Conservation (phyloP, 2,797 vertebrate genomes). For the Hephaestus fuliginosus region DNA sequence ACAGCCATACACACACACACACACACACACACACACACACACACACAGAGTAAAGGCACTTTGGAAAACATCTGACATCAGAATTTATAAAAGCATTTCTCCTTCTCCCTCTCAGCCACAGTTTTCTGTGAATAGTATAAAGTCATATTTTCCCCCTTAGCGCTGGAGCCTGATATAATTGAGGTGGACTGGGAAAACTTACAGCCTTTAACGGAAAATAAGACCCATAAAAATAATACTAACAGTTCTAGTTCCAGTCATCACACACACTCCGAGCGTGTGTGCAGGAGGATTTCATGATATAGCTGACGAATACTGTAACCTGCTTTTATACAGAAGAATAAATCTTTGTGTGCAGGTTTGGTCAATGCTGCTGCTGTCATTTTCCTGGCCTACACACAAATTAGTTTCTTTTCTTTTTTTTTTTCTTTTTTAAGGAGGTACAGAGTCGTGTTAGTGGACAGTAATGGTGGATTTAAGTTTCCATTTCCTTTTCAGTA, state of each 20-base stretch:
- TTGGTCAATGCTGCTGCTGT: slow-evolving; percentile 46
- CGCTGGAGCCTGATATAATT: slow-evolving; percentile 77
- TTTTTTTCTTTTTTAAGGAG: slow-evolving; percentile 11
- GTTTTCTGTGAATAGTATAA: slow-evolving; percentile 78
- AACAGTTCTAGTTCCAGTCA: slow-evolving; percentile 66
- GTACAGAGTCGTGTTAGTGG: slow-evolving; percentile 23
- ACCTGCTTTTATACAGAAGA: slow-evolving; percentile 46
- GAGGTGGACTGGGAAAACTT: slow-evolving; percentile 82
- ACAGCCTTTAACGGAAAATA: slow-evolving; percentile 81
- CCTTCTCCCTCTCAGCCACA: slow-evolving; percentile 70
- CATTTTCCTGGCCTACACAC: slow-evolving; percentile 51
- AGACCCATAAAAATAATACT: slow-evolving; percentile 77
- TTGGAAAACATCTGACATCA: slow-evolving; percentile 86
- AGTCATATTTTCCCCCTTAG: slow-evolving; percentile 84
- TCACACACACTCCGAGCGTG: slow-evolving; percentile 35
- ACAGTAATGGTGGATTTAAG: slow-evolving; percentile 59
- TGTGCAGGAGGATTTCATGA: slow-evolving; percentile 51
- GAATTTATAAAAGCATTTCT: slow-evolving; percentile 79
- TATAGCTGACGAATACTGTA: slow-evolving; percentile 33
- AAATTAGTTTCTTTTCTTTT: slow-evolving; percentile 7
- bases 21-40: slow-evolving; percentile 14
- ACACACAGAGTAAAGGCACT: slow-evolving; percentile 40
- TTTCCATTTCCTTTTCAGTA: slow-evolving; percentile 74
- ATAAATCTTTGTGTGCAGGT: slow-evolving; percentile 55
- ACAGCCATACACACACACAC: slow-evolving; percentile 10